Percentiles rank a stretch among this genome's conserved stretches.
These are phyloP conservation scores for Drosophila albomicans DNA, from an alignment of 1,140 invertebrate species.

Conservation along the genomic window DNA sequence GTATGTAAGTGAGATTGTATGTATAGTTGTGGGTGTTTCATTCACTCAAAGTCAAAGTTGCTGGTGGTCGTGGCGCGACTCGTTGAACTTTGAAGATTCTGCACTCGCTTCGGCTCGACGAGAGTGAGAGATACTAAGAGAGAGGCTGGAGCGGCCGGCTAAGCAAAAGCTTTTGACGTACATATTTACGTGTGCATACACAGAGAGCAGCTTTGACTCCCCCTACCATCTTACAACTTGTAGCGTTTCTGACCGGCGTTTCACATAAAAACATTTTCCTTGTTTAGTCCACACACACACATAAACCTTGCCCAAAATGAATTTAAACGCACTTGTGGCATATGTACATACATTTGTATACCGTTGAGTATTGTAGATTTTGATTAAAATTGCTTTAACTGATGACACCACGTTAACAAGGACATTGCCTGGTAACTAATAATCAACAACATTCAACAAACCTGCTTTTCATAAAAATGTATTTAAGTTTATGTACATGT, in stretches of 20 bases:
- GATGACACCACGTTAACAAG: too few species aligned
- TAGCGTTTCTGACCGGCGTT: constrained; percentile 45
- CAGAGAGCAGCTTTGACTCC: constrained; percentile 18
- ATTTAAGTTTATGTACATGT: not conserved
- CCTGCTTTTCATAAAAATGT: not conserved
- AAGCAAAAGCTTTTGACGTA: constrained; percentile 55
- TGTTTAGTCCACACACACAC: constrained; percentile 43
- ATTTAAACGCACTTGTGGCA: constrained; percentile 54
- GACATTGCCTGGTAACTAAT: too few species aligned
- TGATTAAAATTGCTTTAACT: too few species aligned
- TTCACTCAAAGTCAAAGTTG: constrained; percentile 42
- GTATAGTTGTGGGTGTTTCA: constrained; percentile 28
- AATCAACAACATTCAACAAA: too few species aligned
- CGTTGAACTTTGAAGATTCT: constrained; percentile 69
- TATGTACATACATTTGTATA: not conserved
- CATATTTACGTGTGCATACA: constrained; percentile 13
- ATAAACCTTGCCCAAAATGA: not conserved
- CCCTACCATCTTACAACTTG: constrained; percentile 40
- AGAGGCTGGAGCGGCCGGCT: not conserved
- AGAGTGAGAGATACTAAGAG: constrained; percentile 17
- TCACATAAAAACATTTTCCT: constrained; percentile 54
- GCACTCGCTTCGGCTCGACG: constrained; percentile 9
- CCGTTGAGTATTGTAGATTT: too few species aligned
- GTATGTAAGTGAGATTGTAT: not conserved
- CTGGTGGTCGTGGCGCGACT: constrained; percentile 47